phyloP scores from a whole-genome alignment of 2,888 invertebrate species.

The Mystacides longicornis region DNA sequence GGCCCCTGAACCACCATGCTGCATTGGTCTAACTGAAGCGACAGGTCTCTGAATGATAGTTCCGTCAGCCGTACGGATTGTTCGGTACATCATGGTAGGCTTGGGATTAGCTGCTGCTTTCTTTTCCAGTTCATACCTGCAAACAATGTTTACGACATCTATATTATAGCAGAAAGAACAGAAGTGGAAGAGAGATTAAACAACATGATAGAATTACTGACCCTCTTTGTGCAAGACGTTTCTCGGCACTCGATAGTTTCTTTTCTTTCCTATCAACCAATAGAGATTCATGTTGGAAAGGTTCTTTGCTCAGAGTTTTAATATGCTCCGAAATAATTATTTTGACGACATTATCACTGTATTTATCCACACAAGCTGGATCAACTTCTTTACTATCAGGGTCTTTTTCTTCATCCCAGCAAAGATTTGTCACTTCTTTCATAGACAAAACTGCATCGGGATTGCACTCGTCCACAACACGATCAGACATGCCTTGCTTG shows the following conservation, averaged over 20 bases:
- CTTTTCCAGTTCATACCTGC: conserved; percentile 90
- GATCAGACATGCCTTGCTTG: conserved; percentile 96
- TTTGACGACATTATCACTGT: conserved; percentile 76
- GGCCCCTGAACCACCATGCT: conserved; percentile 51
- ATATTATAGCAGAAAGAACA: too few relatives aligned
- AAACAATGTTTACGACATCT: neutral
- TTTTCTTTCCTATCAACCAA: conserved; percentile 92
- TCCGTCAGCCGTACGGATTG: conserved; percentile 50
- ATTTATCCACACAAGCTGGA: conserved; percentile 52
- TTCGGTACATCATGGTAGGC: conserved; percentile 50
- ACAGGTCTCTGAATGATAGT: conserved; percentile 59
- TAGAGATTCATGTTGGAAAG: conserved; percentile 93
- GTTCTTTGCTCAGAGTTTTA: conserved; percentile 65
- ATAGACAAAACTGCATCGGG: conserved; percentile 89
- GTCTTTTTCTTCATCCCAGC: conserved; percentile 73
- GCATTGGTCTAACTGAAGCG: conserved; percentile 75
- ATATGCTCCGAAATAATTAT: conserved; percentile 59
- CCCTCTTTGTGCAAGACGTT: conserved; percentile 80
- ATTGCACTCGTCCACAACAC: conserved; percentile 97
- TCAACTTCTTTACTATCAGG: conserved; percentile 13
- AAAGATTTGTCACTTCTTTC: conserved; percentile 82
- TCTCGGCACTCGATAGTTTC: conserved; percentile 88
- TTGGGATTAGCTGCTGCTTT: conserved; percentile 67
- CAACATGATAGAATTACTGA: conserved; percentile 28
- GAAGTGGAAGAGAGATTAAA: neutral